Evolutionary conservation across 1,140 invertebrate species (phyloP).

Genomic region (Zaprionus inermis): DNA sequence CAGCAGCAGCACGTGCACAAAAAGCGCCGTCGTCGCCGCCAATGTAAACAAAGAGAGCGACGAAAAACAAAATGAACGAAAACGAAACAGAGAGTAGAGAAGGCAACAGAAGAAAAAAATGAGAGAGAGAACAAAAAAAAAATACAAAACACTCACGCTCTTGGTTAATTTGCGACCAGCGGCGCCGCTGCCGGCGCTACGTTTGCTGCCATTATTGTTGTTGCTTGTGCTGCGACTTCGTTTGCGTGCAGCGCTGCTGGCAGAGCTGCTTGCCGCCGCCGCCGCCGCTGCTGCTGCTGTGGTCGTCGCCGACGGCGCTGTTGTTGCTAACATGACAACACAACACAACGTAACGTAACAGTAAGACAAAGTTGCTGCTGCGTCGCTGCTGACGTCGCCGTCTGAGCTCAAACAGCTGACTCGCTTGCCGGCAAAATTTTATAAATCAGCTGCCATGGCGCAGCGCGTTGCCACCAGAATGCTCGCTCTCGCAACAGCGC

Average conservation of each 20-base stretch:
- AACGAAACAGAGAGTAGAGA: constrained; percentile 21
- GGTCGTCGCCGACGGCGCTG: not conserved
- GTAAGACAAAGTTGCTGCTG: constrained; percentile 37
- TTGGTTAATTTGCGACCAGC: constrained; percentile 72
- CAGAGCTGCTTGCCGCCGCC: constrained; percentile 5
- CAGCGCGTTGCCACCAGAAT: constrained; percentile 25
- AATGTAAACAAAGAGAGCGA: constrained; percentile 74
- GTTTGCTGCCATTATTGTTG: constrained; percentile 60
- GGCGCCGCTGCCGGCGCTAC: constrained; percentile 60
- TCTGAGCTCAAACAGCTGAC: constrained; percentile 68
- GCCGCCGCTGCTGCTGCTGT: constrained; percentile 38
- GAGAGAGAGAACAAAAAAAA: constrained; percentile 20
- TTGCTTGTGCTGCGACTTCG: constrained; percentile 63
- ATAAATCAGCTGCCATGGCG: constrained; percentile 55
- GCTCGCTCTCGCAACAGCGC: constrained; percentile 4
- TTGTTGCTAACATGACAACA: constrained; percentile 64
- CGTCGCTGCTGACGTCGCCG: constrained; percentile 32
- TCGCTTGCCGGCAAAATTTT: constrained; percentile 71
- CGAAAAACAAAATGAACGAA: constrained; percentile 26
- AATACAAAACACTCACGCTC: constrained; percentile 66
- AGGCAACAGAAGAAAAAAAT: constrained; percentile 37
- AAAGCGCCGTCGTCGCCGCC: constrained; percentile 13
- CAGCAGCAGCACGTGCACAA: constrained; percentile 66
- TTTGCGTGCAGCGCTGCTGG: constrained; percentile 60
- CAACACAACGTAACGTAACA: constrained; percentile 25